phyloP scores from a whole-genome alignment of 1,140 invertebrate genomes.

The Coenobita brevimanus region DNA sequence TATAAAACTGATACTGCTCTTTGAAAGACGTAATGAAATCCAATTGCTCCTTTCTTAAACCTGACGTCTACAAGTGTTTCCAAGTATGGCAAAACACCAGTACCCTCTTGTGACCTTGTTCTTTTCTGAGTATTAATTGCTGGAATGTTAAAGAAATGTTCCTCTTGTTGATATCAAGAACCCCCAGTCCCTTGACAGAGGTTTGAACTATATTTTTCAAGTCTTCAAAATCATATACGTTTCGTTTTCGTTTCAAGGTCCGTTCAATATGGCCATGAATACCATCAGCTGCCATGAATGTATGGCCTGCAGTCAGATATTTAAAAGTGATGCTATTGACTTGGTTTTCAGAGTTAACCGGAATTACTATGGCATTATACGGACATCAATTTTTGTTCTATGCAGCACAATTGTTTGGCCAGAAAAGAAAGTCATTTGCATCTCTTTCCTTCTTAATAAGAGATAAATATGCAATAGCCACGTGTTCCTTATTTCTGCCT shows the following conservation, averaged over 20 bases:
- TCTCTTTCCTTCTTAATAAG: constrained; percentile 47
- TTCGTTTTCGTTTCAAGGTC: constrained; percentile 1
- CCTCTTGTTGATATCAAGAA: constrained; percentile 46
- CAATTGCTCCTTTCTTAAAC: constrained; percentile 26
- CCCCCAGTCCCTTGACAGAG: constrained; percentile 39
- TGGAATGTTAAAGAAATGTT: constrained; percentile 46
- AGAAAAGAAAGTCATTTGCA: constrained; percentile 32
- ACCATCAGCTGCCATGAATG: constrained; percentile 43
- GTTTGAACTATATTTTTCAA: constrained; percentile 27
- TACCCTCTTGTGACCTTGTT: constrained; percentile 35
- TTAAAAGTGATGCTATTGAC: constrained; percentile 37
- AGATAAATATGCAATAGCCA: constrained; percentile 34
- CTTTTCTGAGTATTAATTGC: constrained; percentile 28
- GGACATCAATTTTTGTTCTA: constrained; percentile 41
- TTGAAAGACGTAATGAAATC: constrained; percentile 32
- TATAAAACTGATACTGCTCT: neutral
- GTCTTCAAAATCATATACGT: constrained; percentile 35
- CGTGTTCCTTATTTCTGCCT: constrained; percentile 10
- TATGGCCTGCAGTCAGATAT: neutral
- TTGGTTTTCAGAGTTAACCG: constrained; percentile 40
- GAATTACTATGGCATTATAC: constrained; percentile 45
- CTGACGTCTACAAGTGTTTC: constrained; percentile 31
- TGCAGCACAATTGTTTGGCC: constrained; percentile 41
- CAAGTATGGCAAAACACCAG: constrained; percentile 34
- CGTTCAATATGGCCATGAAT: constrained; percentile 46